Conservation (phyloP, 2,888 invertebrate genomes). For the Eupithecia subumbrata region DNA sequence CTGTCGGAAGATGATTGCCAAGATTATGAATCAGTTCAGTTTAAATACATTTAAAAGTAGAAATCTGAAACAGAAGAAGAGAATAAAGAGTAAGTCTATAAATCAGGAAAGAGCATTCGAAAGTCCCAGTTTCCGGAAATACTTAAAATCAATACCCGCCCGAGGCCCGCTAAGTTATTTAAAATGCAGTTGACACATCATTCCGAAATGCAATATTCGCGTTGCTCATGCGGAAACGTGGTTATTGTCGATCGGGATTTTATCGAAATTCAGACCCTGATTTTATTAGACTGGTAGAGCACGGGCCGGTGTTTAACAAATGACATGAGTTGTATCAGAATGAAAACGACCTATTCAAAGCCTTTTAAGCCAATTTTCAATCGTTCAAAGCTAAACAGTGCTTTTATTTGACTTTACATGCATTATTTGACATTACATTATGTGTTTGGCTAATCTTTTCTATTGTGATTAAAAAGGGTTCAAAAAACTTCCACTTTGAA, state of each 20-base stretch:
- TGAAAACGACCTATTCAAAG: background rate
- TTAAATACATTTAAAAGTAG: background rate
- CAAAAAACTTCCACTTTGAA: background rate
- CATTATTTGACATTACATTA: background rate
- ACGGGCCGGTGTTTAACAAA: background rate
- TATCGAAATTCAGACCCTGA: conserved; percentile 56
- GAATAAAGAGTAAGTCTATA: conserved; percentile 12
- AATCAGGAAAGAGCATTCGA: conserved; percentile 14
- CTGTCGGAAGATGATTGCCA: background rate
- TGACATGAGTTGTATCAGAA: background rate
- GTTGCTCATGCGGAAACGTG: conserved; percentile 72
- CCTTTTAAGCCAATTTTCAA: background rate
- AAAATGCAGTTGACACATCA: conserved; percentile 81
- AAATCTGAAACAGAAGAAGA: conserved; percentile 4
- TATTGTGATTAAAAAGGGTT: background rate
- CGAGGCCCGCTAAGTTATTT: conserved; percentile 75
- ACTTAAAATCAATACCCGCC: conserved; percentile 60
- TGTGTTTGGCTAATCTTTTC: background rate
- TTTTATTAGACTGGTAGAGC: conserved; percentile 9
- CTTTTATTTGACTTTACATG: background rate
- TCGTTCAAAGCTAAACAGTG: background rate
- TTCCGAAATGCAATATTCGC: conserved; percentile 79
- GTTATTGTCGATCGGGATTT: conserved; percentile 71
- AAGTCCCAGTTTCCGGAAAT: conserved; percentile 48
- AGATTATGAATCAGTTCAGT: background rate